Evolutionary conservation across 2,888 invertebrate species (phyloP).

Genomic region (Rhyacophila evoluta): DNA sequence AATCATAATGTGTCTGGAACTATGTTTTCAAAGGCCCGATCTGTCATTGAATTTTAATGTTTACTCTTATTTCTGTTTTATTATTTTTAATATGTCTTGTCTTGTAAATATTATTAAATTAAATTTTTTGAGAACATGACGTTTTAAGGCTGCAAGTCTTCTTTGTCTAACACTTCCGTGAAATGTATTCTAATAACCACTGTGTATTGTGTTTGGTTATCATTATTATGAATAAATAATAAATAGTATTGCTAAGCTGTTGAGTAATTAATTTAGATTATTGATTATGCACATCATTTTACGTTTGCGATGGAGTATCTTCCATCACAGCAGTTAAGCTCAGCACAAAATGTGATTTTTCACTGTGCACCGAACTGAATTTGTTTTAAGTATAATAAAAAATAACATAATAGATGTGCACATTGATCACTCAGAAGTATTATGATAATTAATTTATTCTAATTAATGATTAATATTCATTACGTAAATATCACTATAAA

Average conservation of each 20-base stretch:
- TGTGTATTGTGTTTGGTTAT: background rate
- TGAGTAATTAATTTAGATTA: conserved; percentile 7
- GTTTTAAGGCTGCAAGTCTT: background rate
- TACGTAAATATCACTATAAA: too few relatives aligned
- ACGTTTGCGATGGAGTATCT: conserved; percentile 13
- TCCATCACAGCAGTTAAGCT: conserved; percentile 36
- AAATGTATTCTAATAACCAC: background rate
- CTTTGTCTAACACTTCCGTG: background rate
- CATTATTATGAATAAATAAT: background rate
- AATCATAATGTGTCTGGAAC: too few relatives aligned
- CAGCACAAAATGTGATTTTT: conserved; percentile 49
- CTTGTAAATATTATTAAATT: background rate
- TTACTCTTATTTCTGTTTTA: background rate
- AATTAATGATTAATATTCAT: too few relatives aligned
- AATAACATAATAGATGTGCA: conserved; percentile 34
- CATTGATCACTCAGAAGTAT: conserved; percentile 30
- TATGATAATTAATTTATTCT: too few relatives aligned
- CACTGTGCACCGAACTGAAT: conserved; percentile 53
- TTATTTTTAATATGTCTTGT: background rate
- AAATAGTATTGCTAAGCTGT: background rate
- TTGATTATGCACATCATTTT: conserved; percentile 4
- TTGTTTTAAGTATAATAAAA: conserved; percentile 38
- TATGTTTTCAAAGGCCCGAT: too few relatives aligned
- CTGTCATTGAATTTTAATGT: background rate
- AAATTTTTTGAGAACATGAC: background rate